phyloP scores from a whole-genome alignment of 1,140 invertebrate species.

The Brachionus sp. region DNA sequence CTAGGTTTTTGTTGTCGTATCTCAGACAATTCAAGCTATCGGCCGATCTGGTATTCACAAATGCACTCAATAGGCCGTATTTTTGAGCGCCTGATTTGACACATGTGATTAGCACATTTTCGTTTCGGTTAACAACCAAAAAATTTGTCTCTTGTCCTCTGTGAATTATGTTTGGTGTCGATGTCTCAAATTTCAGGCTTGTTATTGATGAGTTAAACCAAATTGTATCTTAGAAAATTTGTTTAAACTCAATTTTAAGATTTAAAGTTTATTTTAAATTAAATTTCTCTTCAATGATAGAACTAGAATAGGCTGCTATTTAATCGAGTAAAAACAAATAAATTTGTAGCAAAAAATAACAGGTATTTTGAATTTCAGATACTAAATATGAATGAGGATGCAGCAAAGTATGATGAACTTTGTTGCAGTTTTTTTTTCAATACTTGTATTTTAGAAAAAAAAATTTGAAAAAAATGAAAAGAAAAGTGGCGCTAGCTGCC shows the following conservation, averaged over 20 bases:
- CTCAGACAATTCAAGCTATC: not conserved
- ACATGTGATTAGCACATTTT: not conserved
- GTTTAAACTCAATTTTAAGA: not conserved
- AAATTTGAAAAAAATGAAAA: too few relatives aligned
- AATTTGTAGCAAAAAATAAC: too few relatives aligned
- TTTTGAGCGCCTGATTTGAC: not conserved
- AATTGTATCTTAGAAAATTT: not conserved
- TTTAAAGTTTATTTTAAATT: not conserved
- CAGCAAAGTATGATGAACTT: too few relatives aligned
- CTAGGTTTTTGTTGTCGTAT: not conserved
- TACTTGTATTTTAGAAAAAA: too few relatives aligned
- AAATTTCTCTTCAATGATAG: too few relatives aligned
- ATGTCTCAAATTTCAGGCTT: slow-evolving; percentile 15
- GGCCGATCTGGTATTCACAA: not conserved
- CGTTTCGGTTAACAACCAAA: not conserved
- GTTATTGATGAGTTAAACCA: not conserved
- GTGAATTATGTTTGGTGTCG: not conserved
- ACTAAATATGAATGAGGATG: too few relatives aligned
- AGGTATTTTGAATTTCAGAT: too few relatives aligned
- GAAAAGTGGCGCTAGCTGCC: too few relatives aligned
- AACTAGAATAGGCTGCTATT: too few relatives aligned
- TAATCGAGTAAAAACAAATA: too few relatives aligned
- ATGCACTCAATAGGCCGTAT: not conserved
- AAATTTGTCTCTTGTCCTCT: not conserved
- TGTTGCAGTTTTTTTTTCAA: too few relatives aligned